Percentiles rank a stretch among this genome's conserved stretches.
Conservation (phyloP, 1,140 invertebrate genomes). For the Achroia grisella region DNA sequence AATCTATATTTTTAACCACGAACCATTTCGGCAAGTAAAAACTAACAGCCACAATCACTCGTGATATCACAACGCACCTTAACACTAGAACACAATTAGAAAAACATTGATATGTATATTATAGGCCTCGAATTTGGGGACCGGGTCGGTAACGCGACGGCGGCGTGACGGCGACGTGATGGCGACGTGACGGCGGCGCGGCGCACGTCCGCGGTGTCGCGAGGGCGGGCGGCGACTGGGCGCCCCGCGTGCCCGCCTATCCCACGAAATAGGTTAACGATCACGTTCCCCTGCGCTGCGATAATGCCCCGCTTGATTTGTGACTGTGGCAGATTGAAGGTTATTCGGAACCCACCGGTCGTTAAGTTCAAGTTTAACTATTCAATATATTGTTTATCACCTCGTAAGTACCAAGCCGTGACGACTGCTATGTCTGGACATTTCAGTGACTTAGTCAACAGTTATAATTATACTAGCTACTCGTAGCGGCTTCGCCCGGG, state of each 20-base stretch:
- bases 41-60: not conserved
- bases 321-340: not conserved
- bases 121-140: constrained; percentile 18
- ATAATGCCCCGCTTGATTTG: constrained; percentile 27
- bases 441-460: too few relatives aligned
- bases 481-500: too few relatives aligned
- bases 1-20: too few relatives aligned
- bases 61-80: constrained; percentile 11
- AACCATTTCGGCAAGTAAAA: too few relatives aligned
- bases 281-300: constrained; percentile 32
- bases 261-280: constrained; percentile 47
- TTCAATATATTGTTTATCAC: too few relatives aligned
- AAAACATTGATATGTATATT: constrained; percentile 31
- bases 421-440: too few relatives aligned
- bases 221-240: constrained; percentile 41
- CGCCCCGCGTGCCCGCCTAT: constrained; percentile 23
- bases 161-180: too few relatives aligned
- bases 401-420: too few relatives aligned
- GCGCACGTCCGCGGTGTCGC: constrained; percentile 21
- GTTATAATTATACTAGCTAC: too few relatives aligned
- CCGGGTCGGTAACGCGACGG: too few relatives aligned
- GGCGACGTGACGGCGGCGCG: constrained; percentile 5
- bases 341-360: not conserved
- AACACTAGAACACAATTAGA: constrained; percentile 12
- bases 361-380: too few relatives aligned